These are phyloP conservation scores for Microctenopoma stevenorrisi DNA, from an alignment of 2,797 vertebrate species.

Conservation along the genomic window DNA sequence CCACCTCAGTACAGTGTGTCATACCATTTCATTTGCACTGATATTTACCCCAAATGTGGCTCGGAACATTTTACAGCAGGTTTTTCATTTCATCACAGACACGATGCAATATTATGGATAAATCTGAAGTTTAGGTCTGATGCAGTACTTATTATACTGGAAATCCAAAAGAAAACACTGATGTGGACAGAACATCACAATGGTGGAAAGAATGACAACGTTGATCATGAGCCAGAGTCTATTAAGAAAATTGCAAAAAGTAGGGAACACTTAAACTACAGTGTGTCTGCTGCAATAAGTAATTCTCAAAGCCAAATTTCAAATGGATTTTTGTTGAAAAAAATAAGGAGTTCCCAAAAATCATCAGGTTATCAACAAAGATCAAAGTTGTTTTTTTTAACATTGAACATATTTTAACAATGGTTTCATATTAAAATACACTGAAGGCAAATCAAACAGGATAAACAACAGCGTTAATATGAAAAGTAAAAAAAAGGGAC, in stretches of 20 bases:
- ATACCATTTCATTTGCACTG: constrained; percentile 1
- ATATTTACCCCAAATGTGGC: not conserved
- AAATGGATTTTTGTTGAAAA: not conserved
- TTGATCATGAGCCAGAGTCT: not conserved
- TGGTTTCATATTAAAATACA: constrained; percentile 1
- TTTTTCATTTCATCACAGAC: constrained; percentile 7
- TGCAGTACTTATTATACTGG: too few species aligned
- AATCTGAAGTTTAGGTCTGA: not conserved
- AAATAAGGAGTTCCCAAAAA: not conserved
- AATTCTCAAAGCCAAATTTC: not conserved
- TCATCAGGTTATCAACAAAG: not conserved
- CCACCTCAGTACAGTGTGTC: not conserved
- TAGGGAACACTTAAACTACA: not conserved
- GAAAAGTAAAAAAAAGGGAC: not conserved
- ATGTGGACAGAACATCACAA: not conserved
- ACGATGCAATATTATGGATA: not conserved
- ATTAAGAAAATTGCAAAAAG: not conserved
- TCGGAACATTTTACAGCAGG: not conserved
- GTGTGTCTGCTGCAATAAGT: not conserved
- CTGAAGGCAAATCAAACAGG: not conserved
- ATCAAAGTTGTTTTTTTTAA: not conserved
- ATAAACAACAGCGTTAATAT: not conserved
- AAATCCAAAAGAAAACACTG: not conserved
- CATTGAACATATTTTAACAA: not conserved
- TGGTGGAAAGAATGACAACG: not conserved